A percentile compares a stretch with the other conserved stretches of the same genome.
These are phyloP conservation scores for Vicugna pacos DNA, from an alignment of 2,113 vertebrate species.

Conservation along the genomic window DNA sequence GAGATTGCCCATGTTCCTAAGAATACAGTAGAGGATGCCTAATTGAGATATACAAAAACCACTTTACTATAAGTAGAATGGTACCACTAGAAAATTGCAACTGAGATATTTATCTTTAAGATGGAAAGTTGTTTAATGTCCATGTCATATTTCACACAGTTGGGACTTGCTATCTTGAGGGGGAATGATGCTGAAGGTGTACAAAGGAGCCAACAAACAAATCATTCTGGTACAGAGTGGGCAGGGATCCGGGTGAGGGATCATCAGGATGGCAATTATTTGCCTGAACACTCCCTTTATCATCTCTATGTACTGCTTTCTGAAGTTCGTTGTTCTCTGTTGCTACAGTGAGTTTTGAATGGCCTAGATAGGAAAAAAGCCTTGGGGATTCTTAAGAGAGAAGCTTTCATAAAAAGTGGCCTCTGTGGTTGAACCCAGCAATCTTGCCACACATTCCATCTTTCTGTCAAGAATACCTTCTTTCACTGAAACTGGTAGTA, in stretches of 20 bases:
- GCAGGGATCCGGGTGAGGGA: fast-evolving
- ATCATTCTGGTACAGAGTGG: too few species aligned
- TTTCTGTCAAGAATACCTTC: background rate
- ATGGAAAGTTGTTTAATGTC: background rate
- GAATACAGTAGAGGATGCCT: background rate
- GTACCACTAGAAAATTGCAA: too few species aligned
- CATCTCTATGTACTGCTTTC: background rate
- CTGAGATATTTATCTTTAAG: background rate
- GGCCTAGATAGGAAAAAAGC: background rate
- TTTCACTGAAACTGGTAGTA: background rate
- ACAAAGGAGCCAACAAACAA: background rate
- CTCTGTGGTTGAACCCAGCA: background rate
- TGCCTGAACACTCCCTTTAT: background rate
- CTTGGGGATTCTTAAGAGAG: background rate
- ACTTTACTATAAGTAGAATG: too few species aligned
- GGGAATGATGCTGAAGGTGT: background rate
- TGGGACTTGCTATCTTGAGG: background rate
- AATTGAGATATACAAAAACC: background rate
- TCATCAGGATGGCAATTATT: background rate
- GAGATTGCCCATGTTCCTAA: background rate
- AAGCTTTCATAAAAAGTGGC: background rate
- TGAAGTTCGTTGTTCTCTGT: background rate
- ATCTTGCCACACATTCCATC: background rate
- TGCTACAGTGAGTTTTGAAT: background rate
- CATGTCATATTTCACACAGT: background rate